Conservation (phyloP, 2,888 invertebrate genomes). For the Vanessa cardui region DNA sequence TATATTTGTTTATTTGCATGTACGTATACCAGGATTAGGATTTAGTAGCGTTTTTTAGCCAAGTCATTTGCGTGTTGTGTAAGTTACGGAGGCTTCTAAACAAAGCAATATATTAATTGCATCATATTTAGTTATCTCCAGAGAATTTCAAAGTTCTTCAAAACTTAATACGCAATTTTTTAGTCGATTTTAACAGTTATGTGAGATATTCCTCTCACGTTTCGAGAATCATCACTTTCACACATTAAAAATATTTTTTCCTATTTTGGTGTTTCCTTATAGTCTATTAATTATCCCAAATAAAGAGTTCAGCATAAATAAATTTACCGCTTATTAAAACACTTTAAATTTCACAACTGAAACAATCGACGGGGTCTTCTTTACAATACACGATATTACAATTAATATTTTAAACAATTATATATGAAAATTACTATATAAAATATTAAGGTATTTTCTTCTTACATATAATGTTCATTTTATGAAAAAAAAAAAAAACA, state of each 20-base stretch:
- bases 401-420: neutral
- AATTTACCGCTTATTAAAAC: slow-evolving; percentile 72
- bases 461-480: no score
- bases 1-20: no score
- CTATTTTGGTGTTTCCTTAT: slow-evolving; percentile 29
- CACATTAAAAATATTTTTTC: slow-evolving; percentile 24
- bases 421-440: neutral
- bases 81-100: no score
- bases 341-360: slow-evolving; percentile 60
- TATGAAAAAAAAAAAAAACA: no score
- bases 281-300: slow-evolving; percentile 52
- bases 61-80: no score
- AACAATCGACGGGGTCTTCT: slow-evolving; percentile 41
- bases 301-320: slow-evolving; percentile 52
- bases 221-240: neutral
- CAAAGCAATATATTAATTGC: no score
- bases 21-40: no score
- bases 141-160: no score
- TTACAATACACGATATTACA: slow-evolving; percentile 48
- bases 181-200: slow-evolving; percentile 13
- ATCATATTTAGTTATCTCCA: no score
- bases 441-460: no score
- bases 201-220: slow-evolving; percentile 23
- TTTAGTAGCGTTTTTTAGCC: no score
- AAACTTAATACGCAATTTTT: no score